Base-by-base conservation (phyloP, 2,888 invertebrate species). In the Barypeithes pellucidus region DNA sequence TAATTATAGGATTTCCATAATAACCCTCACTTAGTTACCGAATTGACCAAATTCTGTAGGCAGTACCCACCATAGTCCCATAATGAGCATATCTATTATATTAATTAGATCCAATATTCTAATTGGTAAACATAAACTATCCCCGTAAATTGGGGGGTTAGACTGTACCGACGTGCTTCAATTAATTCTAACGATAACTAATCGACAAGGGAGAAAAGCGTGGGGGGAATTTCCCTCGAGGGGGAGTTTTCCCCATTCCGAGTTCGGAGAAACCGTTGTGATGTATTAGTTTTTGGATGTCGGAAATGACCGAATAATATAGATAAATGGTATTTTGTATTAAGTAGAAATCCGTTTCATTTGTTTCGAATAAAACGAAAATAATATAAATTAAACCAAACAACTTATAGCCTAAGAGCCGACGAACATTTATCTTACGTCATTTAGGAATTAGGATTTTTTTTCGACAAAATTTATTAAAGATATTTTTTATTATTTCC, bases 131-230 rank as follows among this genome's bases (percentile, higher is more conserved):
- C 57, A 54, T 62, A 70, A 70, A 70, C 69, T 70, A 54, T 62
- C 43, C 16, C 16, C 43, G 41, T 63, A 72, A 72, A 72, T 72
- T 66, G 52, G 57, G 52, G 57, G 67, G 62, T 43, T 69, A 70
- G 65, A 67, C 72, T 71, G 61, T 57, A 62, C 57, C 65, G 73
- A 72, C 73, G 60, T 60, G 39, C 29, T 69, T 68, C 74, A 73
- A 75, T 77, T 76, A 76, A 77, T 76, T 72, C 71, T 60, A 71
- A 75, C 75, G 73, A 76, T 75, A 76, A 76, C 74, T 75, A 75
- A 77, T 75, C 74, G 74, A 73, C 62, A 68, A 68, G 70, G 59
- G 59, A 43, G 62, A 45, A 45, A 18, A 47, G 14, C 62, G 41
- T 20, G 43, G 66, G 65, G 43, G 43, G n/a, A 43, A n/a, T 16